A percentile compares a stretch with the other conserved stretches of the same genome.
phyloP scores from a whole-genome alignment of 2,888 invertebrate species.

The Sympetrum striolatum region DNA sequence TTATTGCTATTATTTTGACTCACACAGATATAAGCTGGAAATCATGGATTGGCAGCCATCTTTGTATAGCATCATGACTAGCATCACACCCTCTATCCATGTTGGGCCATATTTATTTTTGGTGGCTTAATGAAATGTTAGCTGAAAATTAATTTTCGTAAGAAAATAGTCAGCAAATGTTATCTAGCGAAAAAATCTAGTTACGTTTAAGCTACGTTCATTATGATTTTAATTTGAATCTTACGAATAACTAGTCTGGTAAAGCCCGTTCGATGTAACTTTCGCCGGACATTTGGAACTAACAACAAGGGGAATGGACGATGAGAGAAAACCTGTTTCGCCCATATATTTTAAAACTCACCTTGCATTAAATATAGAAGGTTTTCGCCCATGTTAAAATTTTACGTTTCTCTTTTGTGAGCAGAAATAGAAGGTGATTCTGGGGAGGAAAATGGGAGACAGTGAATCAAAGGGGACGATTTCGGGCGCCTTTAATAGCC shows the following conservation, averaged over 20 bases:
- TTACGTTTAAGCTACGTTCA: no score
- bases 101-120: no score
- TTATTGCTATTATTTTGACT: no score
- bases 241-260: neutral
- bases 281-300: neutral
- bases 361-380: neutral
- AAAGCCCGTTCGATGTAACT: neutral
- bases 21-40: no score
- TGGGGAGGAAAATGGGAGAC: conserved; percentile 18
- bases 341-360: neutral
- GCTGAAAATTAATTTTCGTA: no score
- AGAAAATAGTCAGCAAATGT: no score
- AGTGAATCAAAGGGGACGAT: neutral
- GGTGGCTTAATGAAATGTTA: no score
- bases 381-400: neutral
- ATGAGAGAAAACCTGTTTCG: neutral
- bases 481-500: conserved; percentile 6
- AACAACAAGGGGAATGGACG: neutral
- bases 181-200: no score
- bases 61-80: no score
- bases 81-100: no score
- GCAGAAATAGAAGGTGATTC: conserved; percentile 32
- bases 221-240: no score
- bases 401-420: conserved; percentile 22
- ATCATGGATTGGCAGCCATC: no score